Conservation (phyloP, 2,888 invertebrate species). For the Keiferia lycopersicella region DNA sequence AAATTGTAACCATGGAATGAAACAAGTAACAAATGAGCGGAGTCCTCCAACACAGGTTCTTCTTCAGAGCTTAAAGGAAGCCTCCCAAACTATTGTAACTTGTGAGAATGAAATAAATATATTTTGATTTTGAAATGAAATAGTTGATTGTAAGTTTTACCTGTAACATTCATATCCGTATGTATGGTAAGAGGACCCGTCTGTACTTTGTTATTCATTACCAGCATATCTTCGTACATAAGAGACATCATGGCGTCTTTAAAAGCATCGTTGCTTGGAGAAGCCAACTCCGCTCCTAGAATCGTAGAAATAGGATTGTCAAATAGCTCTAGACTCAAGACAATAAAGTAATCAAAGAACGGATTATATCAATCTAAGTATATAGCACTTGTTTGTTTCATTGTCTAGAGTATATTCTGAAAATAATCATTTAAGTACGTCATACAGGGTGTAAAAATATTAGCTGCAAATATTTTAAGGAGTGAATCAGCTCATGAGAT, state of each 20-base stretch:
- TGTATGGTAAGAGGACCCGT: background rate
- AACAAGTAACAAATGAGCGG: too few relatives aligned
- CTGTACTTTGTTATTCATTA: background rate
- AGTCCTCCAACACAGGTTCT: too few relatives aligned
- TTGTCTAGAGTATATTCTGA: background rate
- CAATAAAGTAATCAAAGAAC: too few relatives aligned
- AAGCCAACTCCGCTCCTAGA: background rate
- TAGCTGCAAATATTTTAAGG: too few relatives aligned
- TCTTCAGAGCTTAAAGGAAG: too few relatives aligned
- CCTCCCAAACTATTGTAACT: too few relatives aligned
- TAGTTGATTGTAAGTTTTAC: background rate
- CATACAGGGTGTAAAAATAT: too few relatives aligned
- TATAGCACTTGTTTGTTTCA: background rate
- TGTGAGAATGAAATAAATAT: too few relatives aligned
- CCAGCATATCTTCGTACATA: background rate
- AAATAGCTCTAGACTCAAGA: too few relatives aligned
- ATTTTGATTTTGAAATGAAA: background rate
- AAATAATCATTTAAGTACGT: background rate
- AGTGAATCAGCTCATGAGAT: too few relatives aligned
- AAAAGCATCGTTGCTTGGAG: background rate
- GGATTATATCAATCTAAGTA: too few relatives aligned
- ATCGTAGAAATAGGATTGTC: too few relatives aligned
- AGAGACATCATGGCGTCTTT: constrained; percentile 4
- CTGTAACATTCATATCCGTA: background rate
- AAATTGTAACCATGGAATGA: background rate